phyloP scores from a whole-genome alignment of 2,113 vertebrate species.

The Nannobrachium achirus region DNA sequence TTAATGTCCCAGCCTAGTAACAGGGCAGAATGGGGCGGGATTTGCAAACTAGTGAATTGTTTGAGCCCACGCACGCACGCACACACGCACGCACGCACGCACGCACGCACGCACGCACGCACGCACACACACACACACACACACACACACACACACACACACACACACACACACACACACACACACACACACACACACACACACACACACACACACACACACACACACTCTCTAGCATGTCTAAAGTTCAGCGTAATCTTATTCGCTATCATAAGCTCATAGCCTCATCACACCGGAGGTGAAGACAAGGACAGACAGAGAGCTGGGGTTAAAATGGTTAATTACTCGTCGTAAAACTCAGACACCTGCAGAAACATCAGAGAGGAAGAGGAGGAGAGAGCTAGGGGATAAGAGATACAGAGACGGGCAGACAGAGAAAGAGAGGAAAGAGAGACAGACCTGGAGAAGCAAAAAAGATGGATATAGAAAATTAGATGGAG shows the following conservation, averaged over 20 bases:
- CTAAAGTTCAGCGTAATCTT: too few species aligned
- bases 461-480: too few species aligned
- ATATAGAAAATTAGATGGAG: too few species aligned
- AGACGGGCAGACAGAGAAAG: too few species aligned
- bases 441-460: too few species aligned
- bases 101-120: neutral
- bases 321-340: constrained; percentile 31
- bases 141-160: neutral
- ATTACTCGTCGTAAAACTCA: constrained; percentile 32
- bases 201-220: neutral
- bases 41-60: too few species aligned
- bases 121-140: neutral
- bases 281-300: constrained; percentile 24
- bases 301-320: neutral
- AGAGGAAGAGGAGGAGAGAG: neutral
- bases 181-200: neutral
- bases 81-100: neutral
- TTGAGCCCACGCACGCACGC: too few species aligned
- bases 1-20: too few species aligned
- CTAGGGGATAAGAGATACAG: neutral
- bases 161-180: constrained; percentile 1
- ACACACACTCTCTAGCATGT: neutral
- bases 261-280: neutral
- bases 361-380: constrained; percentile 43
- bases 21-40: too few species aligned